These are phyloP conservation scores for Sussaba pulchella DNA, from an alignment of 2,888 invertebrate genomes.

Conservation along the genomic window DNA sequence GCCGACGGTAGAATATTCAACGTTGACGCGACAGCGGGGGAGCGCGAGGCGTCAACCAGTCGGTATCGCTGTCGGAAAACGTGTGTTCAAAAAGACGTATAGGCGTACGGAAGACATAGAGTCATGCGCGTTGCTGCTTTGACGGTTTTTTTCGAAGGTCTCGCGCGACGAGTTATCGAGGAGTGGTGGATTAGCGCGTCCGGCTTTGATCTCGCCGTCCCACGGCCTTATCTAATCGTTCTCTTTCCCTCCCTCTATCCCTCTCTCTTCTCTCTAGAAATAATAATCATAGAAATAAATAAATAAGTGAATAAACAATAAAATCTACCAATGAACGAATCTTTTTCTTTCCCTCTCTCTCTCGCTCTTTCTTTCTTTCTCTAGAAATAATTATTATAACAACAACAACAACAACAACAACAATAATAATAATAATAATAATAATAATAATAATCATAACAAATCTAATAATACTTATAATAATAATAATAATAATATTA, in stretches of 20 bases:
- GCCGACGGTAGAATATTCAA: conserved; percentile 42
- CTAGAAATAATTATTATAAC: no score
- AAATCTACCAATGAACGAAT: no score
- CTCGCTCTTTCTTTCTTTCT: conserved; percentile 61
- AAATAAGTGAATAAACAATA: no score
- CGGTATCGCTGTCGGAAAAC: conserved; percentile 47
- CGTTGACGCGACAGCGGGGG: conserved; percentile 31
- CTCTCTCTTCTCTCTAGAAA: no score
- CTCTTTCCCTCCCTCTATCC: conserved; percentile 34
- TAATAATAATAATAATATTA: no score
- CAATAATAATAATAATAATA: no score
- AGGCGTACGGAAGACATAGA: conserved; percentile 16
- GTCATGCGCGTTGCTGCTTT: conserved; percentile 42
- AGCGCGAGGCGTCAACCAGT: conserved; percentile 41
- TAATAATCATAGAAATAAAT: no score
- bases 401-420: no score
- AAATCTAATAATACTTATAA: no score
- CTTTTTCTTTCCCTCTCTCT: conserved; percentile 61
- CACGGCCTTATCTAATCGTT: conserved; percentile 83
- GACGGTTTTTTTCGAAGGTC: conserved; percentile 64
- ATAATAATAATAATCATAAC: no score
- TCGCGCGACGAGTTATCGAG: conserved; percentile 81
- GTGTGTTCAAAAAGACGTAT: conserved; percentile 42
- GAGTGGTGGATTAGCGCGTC: conserved; percentile 83
- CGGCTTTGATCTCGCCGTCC: conserved; percentile 83